Base-by-base conservation (phyloP, 92 coral and sea anemone species). In the Galaxea fascicularis region DNA sequence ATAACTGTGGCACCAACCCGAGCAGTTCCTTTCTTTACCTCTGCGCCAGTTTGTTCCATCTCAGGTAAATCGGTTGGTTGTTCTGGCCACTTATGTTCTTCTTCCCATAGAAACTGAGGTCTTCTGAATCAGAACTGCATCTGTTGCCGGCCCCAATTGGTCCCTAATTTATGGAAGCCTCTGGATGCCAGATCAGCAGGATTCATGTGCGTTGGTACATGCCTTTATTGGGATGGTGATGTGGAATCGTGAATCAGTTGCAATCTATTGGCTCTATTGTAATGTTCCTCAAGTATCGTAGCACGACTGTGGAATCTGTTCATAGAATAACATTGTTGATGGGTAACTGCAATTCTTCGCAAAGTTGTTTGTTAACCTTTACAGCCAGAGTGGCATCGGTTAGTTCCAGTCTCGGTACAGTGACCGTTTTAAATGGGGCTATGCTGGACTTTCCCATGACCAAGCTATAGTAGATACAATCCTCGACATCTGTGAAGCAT, bases 51-150 rank as follows among this genome's bases (percentile, higher is more conserved):
- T 46, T 31, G 29, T 9, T 28, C 87, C 72, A 71, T 31, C 78
- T 52, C 67, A 41, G 25, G 53, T 24, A 73, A 66, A 12, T 27
- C 73, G 6, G 65, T 72, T 16, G 85, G 85, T 51, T 65, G 65
- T 21, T 26, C 67, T 13, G 85, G 85, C 89, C 89, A 86, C 24
- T 86, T 56, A 18, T 47, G 52, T 51, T 39, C 28, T 5, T 71
- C 27, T 53, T 86, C 29, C 79, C 54, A 56, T 20, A 86, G 78
- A 77, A 86, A 86, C 62, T 86, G 51, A 57, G 85, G 89, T 15
- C 89, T 79, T 20, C 76, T 86, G 17, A 78, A 53, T 73, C 84
- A 78, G 47, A 28, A 53, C 67, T 29, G 85, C 51, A 49, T 27
- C 27, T 66, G 39, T 35, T n/a, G 41, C 62, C 64, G 60, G 73